Evolutionary conservation across 2,113 vertebrate genomes (phyloP).

Genomic region (Callorhinus ursinus): DNA sequence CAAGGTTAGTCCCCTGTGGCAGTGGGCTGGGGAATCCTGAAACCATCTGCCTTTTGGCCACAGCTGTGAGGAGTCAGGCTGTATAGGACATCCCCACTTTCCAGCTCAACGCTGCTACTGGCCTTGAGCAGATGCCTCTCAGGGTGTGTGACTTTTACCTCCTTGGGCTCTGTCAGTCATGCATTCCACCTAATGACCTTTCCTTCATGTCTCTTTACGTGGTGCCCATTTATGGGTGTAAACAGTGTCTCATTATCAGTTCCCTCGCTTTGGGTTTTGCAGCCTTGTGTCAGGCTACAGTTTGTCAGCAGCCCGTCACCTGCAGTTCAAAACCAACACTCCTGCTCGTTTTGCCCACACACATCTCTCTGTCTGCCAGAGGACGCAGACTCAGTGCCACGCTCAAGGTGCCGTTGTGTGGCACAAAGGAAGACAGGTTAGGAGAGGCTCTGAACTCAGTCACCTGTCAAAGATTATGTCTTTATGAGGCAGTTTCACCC

Average conservation of each 20-base stretch:
- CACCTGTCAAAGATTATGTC: background rate
- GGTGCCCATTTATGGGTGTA: background rate
- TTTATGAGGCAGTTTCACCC: background rate
- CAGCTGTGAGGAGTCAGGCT: background rate
- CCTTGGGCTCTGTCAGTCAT: background rate
- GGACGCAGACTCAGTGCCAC: background rate
- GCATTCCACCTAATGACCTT: background rate
- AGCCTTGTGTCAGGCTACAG: background rate
- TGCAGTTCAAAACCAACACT: background rate
- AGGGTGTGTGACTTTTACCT: background rate
- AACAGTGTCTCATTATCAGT: background rate
- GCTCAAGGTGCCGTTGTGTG: background rate
- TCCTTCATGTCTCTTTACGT: background rate
- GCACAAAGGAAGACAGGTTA: background rate
- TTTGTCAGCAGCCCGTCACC: slow-evolving; percentile 3
- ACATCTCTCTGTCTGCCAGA: background rate
- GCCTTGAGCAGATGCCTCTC: background rate
- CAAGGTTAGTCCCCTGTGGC: too few relatives aligned
- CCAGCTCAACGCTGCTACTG: background rate
- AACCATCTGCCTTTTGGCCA: background rate
- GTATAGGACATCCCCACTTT: background rate
- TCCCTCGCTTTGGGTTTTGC: background rate
- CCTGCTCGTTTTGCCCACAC: background rate
- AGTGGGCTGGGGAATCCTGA: rapidly evolving
- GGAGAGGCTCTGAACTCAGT: background rate